Conservation (phyloP, 2,797 vertebrate genomes). For the Spea hammondii region DNA sequence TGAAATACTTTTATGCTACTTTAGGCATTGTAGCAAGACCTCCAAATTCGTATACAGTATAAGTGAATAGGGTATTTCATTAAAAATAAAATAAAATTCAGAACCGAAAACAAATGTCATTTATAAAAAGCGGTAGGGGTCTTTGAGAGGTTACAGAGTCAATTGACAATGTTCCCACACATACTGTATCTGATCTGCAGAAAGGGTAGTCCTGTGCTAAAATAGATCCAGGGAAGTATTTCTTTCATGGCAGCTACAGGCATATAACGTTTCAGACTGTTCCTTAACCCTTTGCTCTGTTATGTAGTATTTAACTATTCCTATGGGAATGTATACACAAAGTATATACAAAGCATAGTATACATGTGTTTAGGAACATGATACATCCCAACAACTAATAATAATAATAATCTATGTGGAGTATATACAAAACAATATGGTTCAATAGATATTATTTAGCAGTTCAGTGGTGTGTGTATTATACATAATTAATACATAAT, state of each 20-base stretch:
- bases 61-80: not conserved
- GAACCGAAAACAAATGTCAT: not conserved
- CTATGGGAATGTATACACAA: too few species aligned
- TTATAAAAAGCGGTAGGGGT: not conserved
- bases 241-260: slow-evolving; percentile 30
- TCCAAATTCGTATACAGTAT: not conserved
- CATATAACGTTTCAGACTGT: slow-evolving; percentile 41
- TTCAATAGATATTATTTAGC: too few species aligned
- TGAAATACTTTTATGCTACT: not conserved
- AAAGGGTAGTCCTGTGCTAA: slow-evolving; percentile 29
- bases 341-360: too few species aligned
- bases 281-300: slow-evolving; percentile 32
- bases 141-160: slow-evolving; percentile 16
- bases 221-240: slow-evolving; percentile 30
- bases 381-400: too few species aligned
- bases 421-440: too few species aligned
- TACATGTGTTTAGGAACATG: too few species aligned
- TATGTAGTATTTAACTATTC: not conserved
- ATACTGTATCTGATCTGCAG: slow-evolving; percentile 20
- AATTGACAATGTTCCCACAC: slow-evolving; percentile 8
- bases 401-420: too few species aligned
- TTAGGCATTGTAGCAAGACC: not conserved
- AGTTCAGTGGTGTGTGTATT: too few species aligned
- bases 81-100: not conserved
- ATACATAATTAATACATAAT: too few species aligned